Evolutionary conservation across 2,888 invertebrate genomes (phyloP).

Genomic region (Prosopocoilus inquinatus): DNA sequence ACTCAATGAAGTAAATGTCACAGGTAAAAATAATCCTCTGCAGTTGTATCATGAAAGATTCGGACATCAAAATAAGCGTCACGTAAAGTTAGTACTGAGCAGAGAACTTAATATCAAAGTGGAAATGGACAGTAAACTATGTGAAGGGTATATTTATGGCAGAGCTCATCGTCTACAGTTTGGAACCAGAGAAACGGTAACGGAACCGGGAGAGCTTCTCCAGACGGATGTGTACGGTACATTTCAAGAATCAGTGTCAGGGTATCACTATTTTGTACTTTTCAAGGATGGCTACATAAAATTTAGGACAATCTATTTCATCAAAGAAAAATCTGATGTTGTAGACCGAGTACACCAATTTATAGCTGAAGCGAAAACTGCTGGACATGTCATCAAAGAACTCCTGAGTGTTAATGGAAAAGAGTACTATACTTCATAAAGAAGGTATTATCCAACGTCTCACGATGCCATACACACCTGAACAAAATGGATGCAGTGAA

Average conservation of each 20-base stretch:
- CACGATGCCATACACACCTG: slow-evolving; percentile 28
- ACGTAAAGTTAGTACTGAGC: background rate
- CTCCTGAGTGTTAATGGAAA: slow-evolving; percentile 36
- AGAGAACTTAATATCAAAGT: slow-evolving; percentile 24
- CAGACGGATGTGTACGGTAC: slow-evolving; percentile 18
- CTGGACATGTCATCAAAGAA: slow-evolving; percentile 32
- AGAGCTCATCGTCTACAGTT: slow-evolving; percentile 34
- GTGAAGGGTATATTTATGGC: slow-evolving; percentile 35
- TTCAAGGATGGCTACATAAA: slow-evolving; percentile 27
- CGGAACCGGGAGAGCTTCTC: slow-evolving; percentile 31
- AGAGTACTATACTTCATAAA: slow-evolving; percentile 33
- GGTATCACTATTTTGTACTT: slow-evolving; percentile 16
- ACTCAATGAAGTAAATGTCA: background rate
- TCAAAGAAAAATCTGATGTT: slow-evolving; percentile 32
- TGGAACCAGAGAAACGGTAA: slow-evolving; percentile 25
- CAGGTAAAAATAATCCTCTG: background rate
- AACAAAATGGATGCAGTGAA: slow-evolving; percentile 30
- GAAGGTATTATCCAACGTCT: slow-evolving; percentile 21
- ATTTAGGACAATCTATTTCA: slow-evolving; percentile 29
- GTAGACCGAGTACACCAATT: slow-evolving; percentile 21
- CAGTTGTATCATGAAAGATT: slow-evolving; percentile 1
- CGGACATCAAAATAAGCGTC: slow-evolving; percentile 3
- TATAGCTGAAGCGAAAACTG: slow-evolving; percentile 24
- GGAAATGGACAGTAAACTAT: slow-evolving; percentile 27
- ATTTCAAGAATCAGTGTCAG: background rate